A percentile compares a stretch with the other conserved stretches of the same genome.
Conservation (phyloP, 2,797 vertebrate species). For the Echiichthys vipera region DNA sequence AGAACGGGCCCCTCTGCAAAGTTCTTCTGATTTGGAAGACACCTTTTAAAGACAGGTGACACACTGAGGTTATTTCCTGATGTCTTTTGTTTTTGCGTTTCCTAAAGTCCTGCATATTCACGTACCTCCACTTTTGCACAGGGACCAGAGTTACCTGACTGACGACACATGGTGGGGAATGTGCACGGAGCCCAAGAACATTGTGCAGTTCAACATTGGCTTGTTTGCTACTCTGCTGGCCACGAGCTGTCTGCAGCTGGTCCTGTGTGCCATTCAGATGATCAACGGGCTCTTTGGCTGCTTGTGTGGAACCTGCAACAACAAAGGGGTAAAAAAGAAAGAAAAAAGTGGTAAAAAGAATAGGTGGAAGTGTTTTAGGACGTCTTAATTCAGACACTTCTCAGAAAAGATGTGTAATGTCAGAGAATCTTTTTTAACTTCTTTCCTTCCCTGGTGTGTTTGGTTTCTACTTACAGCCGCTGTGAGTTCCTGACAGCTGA, state of each 20-base stretch:
- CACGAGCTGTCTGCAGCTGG: slow-evolving; percentile 70
- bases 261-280: slow-evolving; percentile 84
- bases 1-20: slow-evolving; percentile 84
- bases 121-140: slow-evolving; percentile 26
- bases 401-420: background rate
- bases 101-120: background rate
- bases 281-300: slow-evolving; percentile 87
- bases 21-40: accelerated
- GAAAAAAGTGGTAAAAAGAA: background rate
- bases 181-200: slow-evolving; percentile 73
- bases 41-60: slow-evolving; percentile 77
- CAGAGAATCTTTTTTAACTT: background rate
- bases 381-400: background rate
- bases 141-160: slow-evolving; percentile 74
- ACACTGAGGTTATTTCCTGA: background rate
- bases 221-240: slow-evolving; percentile 83
- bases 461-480: slow-evolving; percentile 33
- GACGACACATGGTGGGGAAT: slow-evolving; percentile 37
- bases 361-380: background rate
- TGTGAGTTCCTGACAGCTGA: slow-evolving; percentile 36
- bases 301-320: slow-evolving; percentile 83
- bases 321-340: slow-evolving; percentile 73
- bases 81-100: background rate
- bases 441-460: background rate
- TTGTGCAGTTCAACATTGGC: slow-evolving; percentile 82